Evolutionary conservation across 1,140 invertebrate species (phyloP), one percentile per base, ranked within the genome.

Genomic region (Cepaea nemoralis): DNA sequence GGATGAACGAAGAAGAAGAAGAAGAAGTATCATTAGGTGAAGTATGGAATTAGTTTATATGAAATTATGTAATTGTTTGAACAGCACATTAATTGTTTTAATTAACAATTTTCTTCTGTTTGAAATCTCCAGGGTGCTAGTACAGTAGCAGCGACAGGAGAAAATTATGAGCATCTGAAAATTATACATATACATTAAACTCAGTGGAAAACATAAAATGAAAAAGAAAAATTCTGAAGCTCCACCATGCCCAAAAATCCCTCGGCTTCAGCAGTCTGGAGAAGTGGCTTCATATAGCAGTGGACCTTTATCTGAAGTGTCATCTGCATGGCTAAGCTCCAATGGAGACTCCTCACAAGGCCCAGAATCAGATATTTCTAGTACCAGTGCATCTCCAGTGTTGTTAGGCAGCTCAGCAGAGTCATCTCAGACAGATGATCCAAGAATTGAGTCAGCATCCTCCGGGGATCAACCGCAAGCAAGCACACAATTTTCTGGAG

Each of bases 291-390:
- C 59, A 63, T 12, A 27, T 6, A 31, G 27, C 33, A 27, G n/a
- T 31, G 27, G 27, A 6, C 6, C n/a, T 63, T 1, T 63, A 27
- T 63, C 59, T 31, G 8, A 31, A 31, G 22, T 63, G n/a, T 31
- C 59, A 6, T 63, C 59, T 31, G 27, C 59, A 6, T 63, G 59
- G 59, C 8, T 31, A 27, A 31, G 59, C 59, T 6, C 59, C 5
- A 31, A n/a, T 6, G 59, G 59, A 63, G 59, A 63, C n/a, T 63
- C 59, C n/a, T 63, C 59, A 63, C 59, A 63, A 31, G 59, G 27
- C 33, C 16, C 27, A 31, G 59, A 63, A 31, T 63, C 59, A 31
- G 59, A 27, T 31, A 27, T 63, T 22, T 63, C 59, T 63, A 63
- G n/a, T 31, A 31, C 59, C 27, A 31, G 27, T 31, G n/a, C n/a